Evolutionary conservation across 2,797 vertebrate species (phyloP), one percentile per base, ranked within the genome.

Genomic region (Graptemys geographica): DNA sequence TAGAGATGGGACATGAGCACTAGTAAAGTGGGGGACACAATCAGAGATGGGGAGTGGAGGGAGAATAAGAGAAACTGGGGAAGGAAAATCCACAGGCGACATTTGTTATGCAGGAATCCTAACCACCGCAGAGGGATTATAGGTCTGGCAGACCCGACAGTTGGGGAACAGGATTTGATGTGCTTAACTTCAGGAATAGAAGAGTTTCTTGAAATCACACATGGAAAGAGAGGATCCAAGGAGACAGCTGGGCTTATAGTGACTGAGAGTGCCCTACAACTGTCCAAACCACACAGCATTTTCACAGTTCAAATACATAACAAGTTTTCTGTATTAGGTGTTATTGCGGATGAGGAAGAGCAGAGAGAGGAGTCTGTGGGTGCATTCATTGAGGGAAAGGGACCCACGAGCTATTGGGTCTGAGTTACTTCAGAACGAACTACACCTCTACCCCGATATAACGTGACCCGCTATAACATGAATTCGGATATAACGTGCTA

Each of bases 1-100:
- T 62, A 62, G 59, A 62, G 59, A 62, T 62, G 59, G 31, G 59
- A 62, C 31, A 33, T 33, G 1, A 88, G 7, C 31, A 82, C 78
- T 80, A 91, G 95, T n/a, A 84, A 49, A 78, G 11, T 82, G 69
- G 11, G 89, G 72, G 83, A 83, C 53, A 47, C 88, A 3, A 13
- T 37, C 13, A 31, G 80, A 88, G 31, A 62, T 62, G 7, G 76
- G 33, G 59, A 33, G 6, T 6, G 89, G 3, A 7, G 49, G 18
- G 55, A 65, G 59, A 12, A 88, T 55, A 55, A 83, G 86, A 92
- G 33, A 84, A 95, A 41, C 5, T 51, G 11, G 56, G 19, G 59
- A 79, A 84, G 49, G 79, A 88, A 10, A 16, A 76, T 90, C 92
- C 90, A 19, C 69, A 62, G 59, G 59, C 3, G 13, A 31, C 8